Conservation (phyloP, 1,140 invertebrate species). For the Nasonia longicornis region DNA sequence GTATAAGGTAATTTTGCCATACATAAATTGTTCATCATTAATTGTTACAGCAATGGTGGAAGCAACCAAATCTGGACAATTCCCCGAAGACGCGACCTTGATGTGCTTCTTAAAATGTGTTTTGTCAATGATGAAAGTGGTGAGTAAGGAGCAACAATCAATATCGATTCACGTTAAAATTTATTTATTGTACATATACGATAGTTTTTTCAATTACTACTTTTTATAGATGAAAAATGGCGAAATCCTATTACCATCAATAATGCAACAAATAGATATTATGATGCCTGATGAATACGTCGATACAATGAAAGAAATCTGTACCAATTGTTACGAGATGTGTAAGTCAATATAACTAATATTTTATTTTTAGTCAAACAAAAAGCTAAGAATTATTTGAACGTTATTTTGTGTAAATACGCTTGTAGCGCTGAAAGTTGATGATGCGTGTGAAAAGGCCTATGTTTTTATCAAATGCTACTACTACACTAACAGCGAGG, state of each 20-base stretch:
- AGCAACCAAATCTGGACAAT: constrained; percentile 45
- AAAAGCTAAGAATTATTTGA: neutral
- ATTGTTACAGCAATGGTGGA: constrained; percentile 45
- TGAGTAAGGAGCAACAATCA: constrained; percentile 30
- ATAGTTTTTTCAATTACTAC: neutral
- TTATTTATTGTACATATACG: neutral
- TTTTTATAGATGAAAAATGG: constrained; percentile 50
- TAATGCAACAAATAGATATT: constrained; percentile 46
- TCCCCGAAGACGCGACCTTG: constrained; percentile 46
- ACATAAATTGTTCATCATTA: neutral
- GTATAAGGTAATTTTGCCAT: neutral
- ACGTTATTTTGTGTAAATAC: neutral
- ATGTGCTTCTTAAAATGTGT: constrained; percentile 49
- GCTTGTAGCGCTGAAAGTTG: neutral
- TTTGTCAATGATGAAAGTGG: constrained; percentile 47
- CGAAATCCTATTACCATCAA: constrained; percentile 38
- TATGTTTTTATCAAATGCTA: constrained; percentile 27
- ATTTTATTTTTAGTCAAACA: neutral
- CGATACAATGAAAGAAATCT: constrained; percentile 37
- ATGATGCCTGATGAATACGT: constrained; percentile 48
- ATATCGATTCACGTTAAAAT: too few species aligned
- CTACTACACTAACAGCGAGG: constrained; percentile 22
- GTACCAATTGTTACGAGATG: constrained; percentile 28
- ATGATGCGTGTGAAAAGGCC: constrained; percentile 12
- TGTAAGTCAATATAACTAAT: neutral